Base-by-base conservation (phyloP, 2,888 invertebrate genomes). In the Dysmachus trigonus region DNA sequence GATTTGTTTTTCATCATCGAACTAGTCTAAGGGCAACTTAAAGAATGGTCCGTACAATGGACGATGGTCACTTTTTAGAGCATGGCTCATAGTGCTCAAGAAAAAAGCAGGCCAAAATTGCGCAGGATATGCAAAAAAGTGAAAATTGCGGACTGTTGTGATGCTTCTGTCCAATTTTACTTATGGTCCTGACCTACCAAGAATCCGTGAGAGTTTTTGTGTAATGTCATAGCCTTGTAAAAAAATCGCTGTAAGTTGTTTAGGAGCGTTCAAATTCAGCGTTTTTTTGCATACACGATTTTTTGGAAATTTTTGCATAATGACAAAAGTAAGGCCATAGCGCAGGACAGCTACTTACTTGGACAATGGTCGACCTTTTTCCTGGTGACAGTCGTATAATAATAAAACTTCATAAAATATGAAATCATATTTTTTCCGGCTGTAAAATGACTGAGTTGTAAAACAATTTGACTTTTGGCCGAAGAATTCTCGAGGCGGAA, bases 381-480 rank as follows among this genome's bases (percentile, higher is more conserved):
- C 35, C 38, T 76, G 33, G 22, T 73, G 2, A 13, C 33, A 8
- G 38, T 38, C 41, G 38, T 76, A 76, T 38, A 76, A 13, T 15
- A 35, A 76, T 76, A 76, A 76, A 76, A 76, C 76, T 76, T 38
- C 33, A 76, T 76, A 76, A 76, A 35, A 76, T 76, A 35, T 76
- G 76, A 76, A 76, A 76, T 76, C 35, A 76, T 76, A 35, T 41
- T 76, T 76, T 74, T 76, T 38, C 22, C 33, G n/a, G 76, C 38
- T 18, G 35, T 41, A 41, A 76, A 76, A 62, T 10, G 10, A n/a
- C 62, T 27, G 62, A 62, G 62, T 10, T 62, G 27, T 62, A 62
- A 62, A 62, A 53, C 53, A 53, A 62, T 62, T 62, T 62, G 22
- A 62, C 62, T 62, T 62, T 62, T 62, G 27, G 22, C 62, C 62